These are phyloP conservation scores for Pseudachorutes palmiensis DNA, from an alignment of 1,140 invertebrate species.

Conservation along the genomic window DNA sequence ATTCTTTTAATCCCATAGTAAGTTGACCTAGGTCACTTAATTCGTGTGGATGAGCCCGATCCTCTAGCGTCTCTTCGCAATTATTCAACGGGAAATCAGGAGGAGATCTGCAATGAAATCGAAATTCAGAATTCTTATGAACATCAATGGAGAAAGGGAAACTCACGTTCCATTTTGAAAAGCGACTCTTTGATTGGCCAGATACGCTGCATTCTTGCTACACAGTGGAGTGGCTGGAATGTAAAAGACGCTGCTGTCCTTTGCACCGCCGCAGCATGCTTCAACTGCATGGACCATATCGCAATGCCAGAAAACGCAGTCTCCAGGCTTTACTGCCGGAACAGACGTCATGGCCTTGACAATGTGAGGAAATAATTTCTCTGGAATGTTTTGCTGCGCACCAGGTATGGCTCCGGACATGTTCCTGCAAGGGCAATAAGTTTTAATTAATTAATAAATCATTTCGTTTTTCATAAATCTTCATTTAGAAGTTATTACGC, in stretches of 20 bases:
- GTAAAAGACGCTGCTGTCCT: constrained; percentile 23
- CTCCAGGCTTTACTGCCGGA: constrained; percentile 17
- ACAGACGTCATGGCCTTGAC: constrained; percentile 14
- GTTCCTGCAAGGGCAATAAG: constrained; percentile 9
- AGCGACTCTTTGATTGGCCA: constrained; percentile 5
- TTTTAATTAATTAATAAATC: too few relatives aligned
- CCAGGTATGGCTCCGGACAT: constrained; percentile 21
- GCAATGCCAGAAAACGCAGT: constrained; percentile 29
- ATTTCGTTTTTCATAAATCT: too few relatives aligned
- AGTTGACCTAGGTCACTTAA: constrained; percentile 7
- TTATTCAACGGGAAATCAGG: constrained; percentile 29
- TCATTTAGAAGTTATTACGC: too few relatives aligned
- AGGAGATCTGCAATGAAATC: constrained; percentile 7
- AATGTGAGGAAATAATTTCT: constrained; percentile 13
- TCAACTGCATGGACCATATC: constrained; percentile 22
- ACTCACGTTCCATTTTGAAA: constrained; percentile 9
- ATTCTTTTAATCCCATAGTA: neutral
- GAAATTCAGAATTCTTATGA: neutral
- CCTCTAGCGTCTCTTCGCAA: constrained; percentile 14
- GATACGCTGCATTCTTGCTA: constrained; percentile 12
- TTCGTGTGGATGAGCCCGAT: constrained; percentile 10
- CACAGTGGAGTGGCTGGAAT: constrained; percentile 21
- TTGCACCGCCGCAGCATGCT: constrained; percentile 8
- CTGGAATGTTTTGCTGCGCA: constrained; percentile 15
- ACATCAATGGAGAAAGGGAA: neutral